Evolutionary conservation across 2,113 vertebrate genomes (phyloP).

Genomic region (Erythrocercus mccallii): DNA sequence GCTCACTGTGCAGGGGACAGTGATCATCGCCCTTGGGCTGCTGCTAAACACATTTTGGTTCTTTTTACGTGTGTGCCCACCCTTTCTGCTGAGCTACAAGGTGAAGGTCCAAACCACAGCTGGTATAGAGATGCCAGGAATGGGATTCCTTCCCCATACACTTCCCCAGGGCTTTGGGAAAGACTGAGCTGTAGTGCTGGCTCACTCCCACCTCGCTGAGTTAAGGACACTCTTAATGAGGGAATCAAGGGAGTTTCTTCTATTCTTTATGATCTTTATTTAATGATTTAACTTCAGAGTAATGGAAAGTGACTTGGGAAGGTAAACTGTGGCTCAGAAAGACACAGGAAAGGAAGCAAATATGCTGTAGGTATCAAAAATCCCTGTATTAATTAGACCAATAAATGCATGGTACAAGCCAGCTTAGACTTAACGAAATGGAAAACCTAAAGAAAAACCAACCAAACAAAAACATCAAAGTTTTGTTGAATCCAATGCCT

Average conservation of each 20-base stretch:
- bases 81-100: not conserved
- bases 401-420: not conserved
- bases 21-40: not conserved
- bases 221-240: not conserved
- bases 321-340: not conserved
- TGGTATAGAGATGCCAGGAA: not conserved
- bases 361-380: not conserved
- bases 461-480: not conserved
- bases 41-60: fast-evolving
- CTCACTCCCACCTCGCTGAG: fast-evolving
- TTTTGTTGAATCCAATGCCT: not conserved
- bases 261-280: constrained; percentile 14
- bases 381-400: not conserved
- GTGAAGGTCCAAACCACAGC: not conserved
- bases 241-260: not conserved
- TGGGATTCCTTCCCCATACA: not conserved
- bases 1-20: fast-evolving
- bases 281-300: constrained; percentile 10
- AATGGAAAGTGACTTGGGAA: not conserved
- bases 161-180: not conserved
- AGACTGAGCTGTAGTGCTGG: not conserved
- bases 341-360: not conserved
- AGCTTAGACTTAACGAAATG: not conserved
- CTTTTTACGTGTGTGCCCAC: fast-evolving
- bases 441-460: not conserved